Evolutionary conservation across 2,113 vertebrate species (phyloP).

Genomic region (Caloenas nicobarica): DNA sequence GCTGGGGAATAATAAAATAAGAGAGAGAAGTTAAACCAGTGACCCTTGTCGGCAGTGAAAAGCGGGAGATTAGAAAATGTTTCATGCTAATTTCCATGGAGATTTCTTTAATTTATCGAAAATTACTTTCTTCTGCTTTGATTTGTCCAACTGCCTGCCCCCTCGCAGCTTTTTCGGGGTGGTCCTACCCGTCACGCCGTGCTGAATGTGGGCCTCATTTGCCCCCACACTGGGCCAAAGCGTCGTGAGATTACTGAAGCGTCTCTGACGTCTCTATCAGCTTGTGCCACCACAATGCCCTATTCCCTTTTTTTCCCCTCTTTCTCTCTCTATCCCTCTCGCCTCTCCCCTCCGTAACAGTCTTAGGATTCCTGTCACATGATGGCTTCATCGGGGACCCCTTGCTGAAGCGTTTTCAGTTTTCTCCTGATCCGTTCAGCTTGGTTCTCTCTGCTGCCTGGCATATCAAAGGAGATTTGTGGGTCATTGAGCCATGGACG

Average conservation of each 20-base stretch:
- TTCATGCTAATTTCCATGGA: slow-evolving; percentile 99
- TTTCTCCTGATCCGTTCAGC: slow-evolving; percentile 83
- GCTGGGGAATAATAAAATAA: slow-evolving; percentile 83
- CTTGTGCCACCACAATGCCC: slow-evolving; percentile 80
- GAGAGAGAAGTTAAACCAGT: slow-evolving; percentile 87
- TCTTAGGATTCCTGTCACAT: slow-evolving; percentile 90
- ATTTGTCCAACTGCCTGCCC: slow-evolving; percentile 85
- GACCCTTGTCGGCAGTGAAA: slow-evolving; percentile 95
- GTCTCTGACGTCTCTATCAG: slow-evolving; percentile 94
- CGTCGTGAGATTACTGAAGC: slow-evolving; percentile 90
- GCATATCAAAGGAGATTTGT: slow-evolving; percentile 97
- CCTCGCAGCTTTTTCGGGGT: slow-evolving; percentile 85
- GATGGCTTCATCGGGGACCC: slow-evolving; percentile 89
- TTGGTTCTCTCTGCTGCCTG: slow-evolving; percentile 88
- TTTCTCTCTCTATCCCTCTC: slow-evolving; percentile 50
- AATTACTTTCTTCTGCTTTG: slow-evolving; percentile 92
- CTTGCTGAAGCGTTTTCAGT: slow-evolving; percentile 67
- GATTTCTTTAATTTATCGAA: slow-evolving; percentile 98
- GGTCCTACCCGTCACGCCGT: slow-evolving; percentile 88
- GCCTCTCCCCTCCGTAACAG: slow-evolving; percentile 62
- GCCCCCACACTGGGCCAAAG: slow-evolving; percentile 86
- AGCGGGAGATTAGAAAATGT: slow-evolving; percentile 98
- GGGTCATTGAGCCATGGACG: slow-evolving; percentile 92
- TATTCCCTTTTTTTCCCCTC: slow-evolving; percentile 1
- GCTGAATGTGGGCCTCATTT: slow-evolving; percentile 80